phyloP scores from a whole-genome alignment of 1,140 invertebrate species.

The Magallana angulata region DNA sequence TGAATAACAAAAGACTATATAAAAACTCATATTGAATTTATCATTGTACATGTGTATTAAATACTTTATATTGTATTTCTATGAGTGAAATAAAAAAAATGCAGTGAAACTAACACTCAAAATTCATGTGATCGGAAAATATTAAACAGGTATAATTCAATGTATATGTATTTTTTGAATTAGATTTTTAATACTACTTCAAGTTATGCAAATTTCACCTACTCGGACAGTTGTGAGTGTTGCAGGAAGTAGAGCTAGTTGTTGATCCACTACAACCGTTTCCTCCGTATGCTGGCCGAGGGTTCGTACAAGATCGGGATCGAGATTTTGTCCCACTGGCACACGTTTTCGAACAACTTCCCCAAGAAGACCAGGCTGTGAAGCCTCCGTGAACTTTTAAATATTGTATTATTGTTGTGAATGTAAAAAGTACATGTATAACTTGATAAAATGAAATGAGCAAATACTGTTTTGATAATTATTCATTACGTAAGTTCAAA shows the following conservation, averaged over 20 bases:
- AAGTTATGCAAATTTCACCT: not conserved
- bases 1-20: no score
- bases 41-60: no score
- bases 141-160: no score
- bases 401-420: not conserved
- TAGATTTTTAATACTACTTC: no score
- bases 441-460: no score
- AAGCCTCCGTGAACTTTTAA: slow-evolving; percentile 72
- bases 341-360: slow-evolving; percentile 65
- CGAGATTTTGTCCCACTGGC: slow-evolving; percentile 60
- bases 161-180: no score
- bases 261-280: not conserved
- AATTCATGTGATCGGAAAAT: no score
- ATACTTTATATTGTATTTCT: no score
- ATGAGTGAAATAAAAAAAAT: no score
- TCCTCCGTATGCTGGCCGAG: slow-evolving; percentile 64
- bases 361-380: slow-evolving; percentile 67
- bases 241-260: not conserved
- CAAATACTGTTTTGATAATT: no score
- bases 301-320: slow-evolving; percentile 63
- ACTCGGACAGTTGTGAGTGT: slow-evolving; percentile 44
- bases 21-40: no score
- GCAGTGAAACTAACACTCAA: no score
- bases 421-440: not conserved
- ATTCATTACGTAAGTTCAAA: not conserved